These are phyloP conservation scores for Aelia acuminata DNA, from an alignment of 2,888 invertebrate genomes.

Conservation along the genomic window DNA sequence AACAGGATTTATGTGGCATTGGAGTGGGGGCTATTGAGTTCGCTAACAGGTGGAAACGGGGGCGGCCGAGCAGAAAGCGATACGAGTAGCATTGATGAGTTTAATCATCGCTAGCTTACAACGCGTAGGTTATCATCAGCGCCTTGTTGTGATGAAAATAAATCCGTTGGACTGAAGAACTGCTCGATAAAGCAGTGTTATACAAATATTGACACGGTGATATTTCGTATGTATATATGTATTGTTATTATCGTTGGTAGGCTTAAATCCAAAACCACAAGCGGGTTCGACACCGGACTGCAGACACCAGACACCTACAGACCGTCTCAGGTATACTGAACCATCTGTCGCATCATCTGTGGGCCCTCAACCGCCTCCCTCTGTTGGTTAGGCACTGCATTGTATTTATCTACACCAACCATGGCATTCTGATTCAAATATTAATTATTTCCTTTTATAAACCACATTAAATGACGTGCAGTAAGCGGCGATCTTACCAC, in stretches of 20 bases:
- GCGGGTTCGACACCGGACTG: background rate
- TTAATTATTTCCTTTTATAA: too few species aligned
- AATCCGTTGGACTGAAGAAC: background rate
- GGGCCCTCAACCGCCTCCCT: background rate
- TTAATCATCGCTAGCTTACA: background rate
- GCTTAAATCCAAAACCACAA: too few species aligned
- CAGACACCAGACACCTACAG: slow-evolving; percentile 13
- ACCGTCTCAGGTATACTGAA: background rate
- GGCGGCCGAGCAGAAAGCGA: background rate
- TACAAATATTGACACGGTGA: background rate
- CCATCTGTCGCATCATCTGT: slow-evolving; percentile 24
- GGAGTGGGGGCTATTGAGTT: background rate
- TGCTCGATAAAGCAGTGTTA: background rate
- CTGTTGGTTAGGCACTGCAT: background rate
- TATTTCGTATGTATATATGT: too few species aligned
- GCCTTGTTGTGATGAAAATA: background rate
- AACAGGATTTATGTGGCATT: background rate
- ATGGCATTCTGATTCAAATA: too few species aligned
- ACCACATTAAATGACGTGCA: too few species aligned
- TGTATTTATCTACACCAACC: too few species aligned
- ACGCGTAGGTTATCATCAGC: background rate
- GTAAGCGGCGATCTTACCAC: too few species aligned
- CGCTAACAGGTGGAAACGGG: background rate
- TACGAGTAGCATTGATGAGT: background rate
- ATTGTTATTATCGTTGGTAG: background rate